These are phyloP conservation scores for Saccostrea echinata DNA, from an alignment of 1,140 invertebrate species.

Conservation along the genomic window DNA sequence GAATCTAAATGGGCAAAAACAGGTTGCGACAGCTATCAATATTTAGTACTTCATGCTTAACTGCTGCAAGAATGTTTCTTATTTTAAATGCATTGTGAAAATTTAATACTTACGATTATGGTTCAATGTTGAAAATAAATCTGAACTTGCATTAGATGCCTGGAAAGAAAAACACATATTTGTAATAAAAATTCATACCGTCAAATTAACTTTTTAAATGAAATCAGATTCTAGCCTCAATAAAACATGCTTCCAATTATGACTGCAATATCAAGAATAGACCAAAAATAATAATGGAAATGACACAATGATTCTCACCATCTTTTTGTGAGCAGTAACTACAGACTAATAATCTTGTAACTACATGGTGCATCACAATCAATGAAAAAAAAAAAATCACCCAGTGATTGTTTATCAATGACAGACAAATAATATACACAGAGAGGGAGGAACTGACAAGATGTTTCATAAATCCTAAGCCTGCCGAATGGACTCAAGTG, in stretches of 20 bases:
- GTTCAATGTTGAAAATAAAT: slow-evolving; percentile 38
- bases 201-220: background rate
- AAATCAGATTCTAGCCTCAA: background rate
- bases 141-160: slow-evolving; percentile 33
- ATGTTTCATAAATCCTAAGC: slow-evolving; percentile 21
- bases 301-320: slow-evolving; percentile 15
- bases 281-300: background rate
- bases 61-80: no score
- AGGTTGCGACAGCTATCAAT: no score
- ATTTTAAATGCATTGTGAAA: background rate
- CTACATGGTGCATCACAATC: slow-evolving; percentile 10
- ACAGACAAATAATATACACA: slow-evolving; percentile 26
- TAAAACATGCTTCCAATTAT: background rate
- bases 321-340: background rate
- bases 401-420: slow-evolving; percentile 16
- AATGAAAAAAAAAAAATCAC: slow-evolving; percentile 19
- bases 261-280: background rate
- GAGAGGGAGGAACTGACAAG: slow-evolving; percentile 13
- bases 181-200: background rate
- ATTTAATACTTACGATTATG: slow-evolving; percentile 20
- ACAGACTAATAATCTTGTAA: slow-evolving; percentile 33
- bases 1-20: no score
- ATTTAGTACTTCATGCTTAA: no score
- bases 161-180: background rate
- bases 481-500: slow-evolving; percentile 31